Evolutionary conservation across 2,797 vertebrate species (phyloP), one percentile per base, ranked within the genome.

Genomic region (Nannoperca australis): DNA sequence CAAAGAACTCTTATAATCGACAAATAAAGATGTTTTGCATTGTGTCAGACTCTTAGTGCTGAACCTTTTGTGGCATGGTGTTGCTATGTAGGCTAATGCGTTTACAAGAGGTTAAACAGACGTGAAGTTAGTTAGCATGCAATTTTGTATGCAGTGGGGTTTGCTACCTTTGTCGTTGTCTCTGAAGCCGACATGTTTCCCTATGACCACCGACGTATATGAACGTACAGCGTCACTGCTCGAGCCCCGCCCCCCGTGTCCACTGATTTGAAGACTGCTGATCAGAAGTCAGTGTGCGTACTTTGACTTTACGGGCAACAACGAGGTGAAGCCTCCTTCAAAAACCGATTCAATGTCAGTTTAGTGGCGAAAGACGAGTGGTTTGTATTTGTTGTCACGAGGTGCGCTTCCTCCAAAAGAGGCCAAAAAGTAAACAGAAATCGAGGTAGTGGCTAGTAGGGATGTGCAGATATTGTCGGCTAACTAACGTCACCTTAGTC

Each of bases 121-220:
- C 1, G 11, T 30, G 8, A 45, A 55, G 42, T 3, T 7, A 22
- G 3, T 11, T 8, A 36, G 4, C 1, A 7, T 61, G 34, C 32
- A 12, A 5, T 36, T 50, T 69, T 38, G 71, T 47, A 58, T 77
- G 40, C 38, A 69, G 32, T 64, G 1, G 18, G 59, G 18, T 60
- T 83, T 54, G 49, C 74, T 94, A 95, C 94, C 94, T 93, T 95
- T 90, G 89, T 92, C 84, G 92, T 87, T 76, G 83, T 77, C 82
- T 93, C 93, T 11, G 89, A 79, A 18, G 90, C 92, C 92, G 93
- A 94, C 93, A 95, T 95, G 90, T 93, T 94, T 93, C 84, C 76
- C 83, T 68, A 58, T 40, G 87, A 73, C 70, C 78, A 58, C 60
- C 40, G 0, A 83, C 79, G 85, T 82, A 65, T 0, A 3, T 54